Percentiles rank a stretch among this genome's conserved stretches.
Evolutionary conservation across 1,140 invertebrate species (phyloP).

Genomic region (Drosophila repleta): DNA sequence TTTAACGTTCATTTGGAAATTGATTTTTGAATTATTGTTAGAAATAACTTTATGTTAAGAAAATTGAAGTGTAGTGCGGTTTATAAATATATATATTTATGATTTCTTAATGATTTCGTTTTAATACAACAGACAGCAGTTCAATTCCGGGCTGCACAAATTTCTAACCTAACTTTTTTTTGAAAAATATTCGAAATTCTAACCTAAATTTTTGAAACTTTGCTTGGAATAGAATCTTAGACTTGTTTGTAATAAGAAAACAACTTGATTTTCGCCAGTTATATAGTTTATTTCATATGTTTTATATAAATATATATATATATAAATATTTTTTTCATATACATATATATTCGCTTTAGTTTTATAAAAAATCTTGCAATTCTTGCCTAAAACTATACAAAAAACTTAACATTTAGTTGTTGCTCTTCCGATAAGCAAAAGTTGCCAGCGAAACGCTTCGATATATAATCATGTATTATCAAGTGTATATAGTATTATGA

Average conservation of each 20-base stretch:
- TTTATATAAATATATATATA: conserved; percentile 30
- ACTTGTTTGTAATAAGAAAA: no score
- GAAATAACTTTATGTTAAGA: no score
- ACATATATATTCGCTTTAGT: conserved; percentile 24
- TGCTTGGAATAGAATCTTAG: neutral
- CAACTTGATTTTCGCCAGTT: conserved; percentile 59
- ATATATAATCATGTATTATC: conserved; percentile 7
- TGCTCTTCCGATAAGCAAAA: conserved; percentile 15
- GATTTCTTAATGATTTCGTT: no score
- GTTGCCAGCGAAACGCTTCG: conserved; percentile 29
- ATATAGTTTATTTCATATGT: conserved; percentile 67
- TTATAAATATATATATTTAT: no score
- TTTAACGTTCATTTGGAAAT: neutral
- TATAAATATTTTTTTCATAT: no score
- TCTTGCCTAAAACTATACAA: conserved; percentile 78
- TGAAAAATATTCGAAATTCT: no score
- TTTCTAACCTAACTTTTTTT: no score
- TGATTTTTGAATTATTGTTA: neutral
- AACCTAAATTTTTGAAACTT: neutral
- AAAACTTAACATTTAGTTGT: conserved; percentile 78
- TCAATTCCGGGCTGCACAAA: no score
- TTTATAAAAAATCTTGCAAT: conserved; percentile 68
- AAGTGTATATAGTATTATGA: conserved; percentile 15
- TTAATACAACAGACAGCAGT: no score
- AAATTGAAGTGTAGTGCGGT: no score